Conservation (phyloP, 2,113 vertebrate species). For the Ptilorrhoa leucosticta region DNA sequence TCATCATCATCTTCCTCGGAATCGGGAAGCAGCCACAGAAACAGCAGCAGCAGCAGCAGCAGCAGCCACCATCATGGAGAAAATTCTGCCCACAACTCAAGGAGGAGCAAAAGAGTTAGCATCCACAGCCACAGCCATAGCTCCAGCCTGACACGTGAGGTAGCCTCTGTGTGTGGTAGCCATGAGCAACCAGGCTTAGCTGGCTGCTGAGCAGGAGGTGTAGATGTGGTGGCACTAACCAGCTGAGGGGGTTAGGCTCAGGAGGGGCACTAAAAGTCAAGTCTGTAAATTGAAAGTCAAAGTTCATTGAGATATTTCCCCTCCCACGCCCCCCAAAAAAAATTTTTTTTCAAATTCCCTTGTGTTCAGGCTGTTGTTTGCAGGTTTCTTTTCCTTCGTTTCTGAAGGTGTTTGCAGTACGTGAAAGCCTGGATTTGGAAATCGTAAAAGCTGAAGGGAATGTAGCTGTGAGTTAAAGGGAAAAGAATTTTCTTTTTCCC, state of each 20-base stretch:
- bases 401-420: background rate
- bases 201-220: background rate
- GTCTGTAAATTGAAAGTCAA: background rate
- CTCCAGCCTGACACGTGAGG: background rate
- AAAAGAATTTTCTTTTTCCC: background rate
- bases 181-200: background rate
- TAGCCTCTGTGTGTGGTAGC: background rate
- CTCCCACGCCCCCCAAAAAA: accelerated
- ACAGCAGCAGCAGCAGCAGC: background rate
- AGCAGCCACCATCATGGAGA: background rate
- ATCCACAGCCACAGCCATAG: background rate
- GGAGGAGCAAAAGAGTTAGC: background rate
- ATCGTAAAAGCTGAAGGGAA: background rate
- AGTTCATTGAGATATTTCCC: background rate
- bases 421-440: background rate
- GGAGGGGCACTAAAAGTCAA: background rate
- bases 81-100: background rate
- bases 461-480: background rate
- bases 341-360: background rate
- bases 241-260: background rate
- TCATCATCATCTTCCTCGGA: slow-evolving; percentile 38
- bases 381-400: background rate
- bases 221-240: background rate
- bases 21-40: background rate
- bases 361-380: background rate